Base-by-base conservation (phyloP, 2,797 vertebrate species). In the Gorsachius magnificus region DNA sequence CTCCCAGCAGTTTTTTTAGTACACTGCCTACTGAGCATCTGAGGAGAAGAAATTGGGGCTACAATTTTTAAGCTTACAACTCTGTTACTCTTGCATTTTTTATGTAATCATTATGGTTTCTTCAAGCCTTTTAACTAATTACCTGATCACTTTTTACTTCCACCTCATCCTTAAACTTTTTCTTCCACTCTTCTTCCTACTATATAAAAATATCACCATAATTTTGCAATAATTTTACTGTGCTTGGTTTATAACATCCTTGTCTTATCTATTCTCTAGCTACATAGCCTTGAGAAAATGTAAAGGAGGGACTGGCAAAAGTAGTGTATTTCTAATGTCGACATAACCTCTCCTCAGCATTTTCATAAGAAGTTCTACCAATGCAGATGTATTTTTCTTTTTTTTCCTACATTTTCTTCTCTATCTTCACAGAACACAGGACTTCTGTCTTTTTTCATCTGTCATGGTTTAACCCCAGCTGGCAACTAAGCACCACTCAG, bases 321-420 rank as follows among this genome's bases (percentile, higher is more conserved):
- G 13, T 43, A 38, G 6, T 56, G 19, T 53, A 20, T 75, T 76
- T 87, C 14, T 41, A 60, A 45, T 16, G 33, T 7, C 68, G 15
- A 53, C 26, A 69, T 43, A 74, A 61, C 2, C 2, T 43, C 13
- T 61, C 12, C 21, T n/a, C 9, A 41, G 14, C 2, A 57, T 63
- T 87, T 79, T 31, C 2, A 0, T 36, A 54, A 41, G 5, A 25
- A 54, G 50, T 56, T 29, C 1, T 7, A 1, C 8, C 20, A 54
- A 12, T 22, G 4, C 3, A 33, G 1, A 1, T 24, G 1, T 26
- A 5, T 4, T 71, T 68, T 58, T n/a, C 2, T 31, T n/a, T 72
- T 58, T 41, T 60, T 51, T 10, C 19, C 21, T 68, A 7, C 0
- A 1, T 74, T 75, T 70, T 75, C 3, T 81, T 60, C n/a, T 65